Evolutionary conservation across 2,113 vertebrate genomes (phyloP), one percentile per base, ranked within the genome.

Genomic region (Smithornis capensis): DNA sequence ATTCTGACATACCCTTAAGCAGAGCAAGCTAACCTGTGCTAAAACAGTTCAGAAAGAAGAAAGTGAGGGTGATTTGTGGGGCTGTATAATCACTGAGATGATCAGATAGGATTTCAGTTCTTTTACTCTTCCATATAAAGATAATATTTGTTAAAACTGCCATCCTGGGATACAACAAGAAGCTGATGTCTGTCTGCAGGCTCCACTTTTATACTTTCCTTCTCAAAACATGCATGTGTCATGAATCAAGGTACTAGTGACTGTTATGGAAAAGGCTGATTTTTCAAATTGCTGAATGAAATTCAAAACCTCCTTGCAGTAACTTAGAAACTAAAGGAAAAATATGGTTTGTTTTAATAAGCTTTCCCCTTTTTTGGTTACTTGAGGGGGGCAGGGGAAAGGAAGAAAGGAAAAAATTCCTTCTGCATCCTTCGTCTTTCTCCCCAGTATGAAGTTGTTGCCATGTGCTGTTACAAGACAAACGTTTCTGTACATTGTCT

Each of bases 71-170:
- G 71, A 95, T 92, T 92, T 95, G 83, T 87, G 80, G 56, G 94
- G 70, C 67, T 87, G 13, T 78, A 71, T 96, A 90, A 97, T 95
- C 94, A 96, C 93, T 76, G 82, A 19, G 27, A 96, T 90, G 62
- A 95, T 95, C 95, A 85, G 94, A 96, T 50, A 92, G 76, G 62
- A 92, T 92, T 96, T 94, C 90, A 92, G 86, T 87, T 78, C 90
- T 87, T 95, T 97, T 94, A 92, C 83, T 80, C 87, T 96, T 91
- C 94, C 90, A 94, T 92, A 95, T 95, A 94, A 98, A 97, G 97
- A 94, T 71, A 96, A 27, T 88, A 94, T 96, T 97, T 83, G 91
- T 92, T 92, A 94, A 94, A 97, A 91, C 53, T 74, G 53, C 81
- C 78, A 87, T 88, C 69, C 92, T 84, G 70, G 87, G 91, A 96